Base-by-base conservation (phyloP, 2,888 invertebrate species). In the Drosophila histrio region DNA sequence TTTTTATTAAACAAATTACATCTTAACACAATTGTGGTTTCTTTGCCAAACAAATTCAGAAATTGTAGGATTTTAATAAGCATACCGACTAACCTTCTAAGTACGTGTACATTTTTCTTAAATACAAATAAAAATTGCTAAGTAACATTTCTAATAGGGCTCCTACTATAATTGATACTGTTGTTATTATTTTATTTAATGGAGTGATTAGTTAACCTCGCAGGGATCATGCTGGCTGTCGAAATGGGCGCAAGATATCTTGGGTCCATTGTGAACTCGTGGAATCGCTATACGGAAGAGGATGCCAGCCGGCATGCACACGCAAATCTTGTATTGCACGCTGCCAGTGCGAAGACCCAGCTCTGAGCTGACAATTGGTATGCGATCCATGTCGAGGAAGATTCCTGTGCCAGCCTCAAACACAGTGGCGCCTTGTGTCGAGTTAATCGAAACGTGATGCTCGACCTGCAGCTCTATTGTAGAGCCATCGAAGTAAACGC, bases 251-350 rank as follows among this genome's bases (percentile, higher is more conserved):
- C 92, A 92, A 0, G 91, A 88, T 32, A 91, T 87, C 73, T 91
- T 92, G 1, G 89, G 88, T 0, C 90, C 91, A 63, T 89, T 91
- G 70, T 91, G 90, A 2, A 88, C 83, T 0, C 93, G 93, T 0
- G 95, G 94, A 0, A 96, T 94, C 0, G 96, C 95, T 3, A 97
- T 94, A 66, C 95, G 93, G 88, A 97, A 97, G 50, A 98, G 90
- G 79, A 95, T 96, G 0, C 97, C 97, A 72, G 95, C 95, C 0
- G 97, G 97, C 96, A 97, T 97, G 87, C 97, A 97, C 0, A 97
- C 95, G 80, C 97, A 98, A 0, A 98, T 94, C 90, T 97, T 97
- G 83, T 95, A 97, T 89, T 97, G 97, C 0, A 94, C 91, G 61
- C 92, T 91, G 2, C 90, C 91, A 84, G 88, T 93, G 88, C 77